These are phyloP conservation scores for Lophius piscatorius DNA, from an alignment of 2,113 vertebrate species.

Conservation along the genomic window DNA sequence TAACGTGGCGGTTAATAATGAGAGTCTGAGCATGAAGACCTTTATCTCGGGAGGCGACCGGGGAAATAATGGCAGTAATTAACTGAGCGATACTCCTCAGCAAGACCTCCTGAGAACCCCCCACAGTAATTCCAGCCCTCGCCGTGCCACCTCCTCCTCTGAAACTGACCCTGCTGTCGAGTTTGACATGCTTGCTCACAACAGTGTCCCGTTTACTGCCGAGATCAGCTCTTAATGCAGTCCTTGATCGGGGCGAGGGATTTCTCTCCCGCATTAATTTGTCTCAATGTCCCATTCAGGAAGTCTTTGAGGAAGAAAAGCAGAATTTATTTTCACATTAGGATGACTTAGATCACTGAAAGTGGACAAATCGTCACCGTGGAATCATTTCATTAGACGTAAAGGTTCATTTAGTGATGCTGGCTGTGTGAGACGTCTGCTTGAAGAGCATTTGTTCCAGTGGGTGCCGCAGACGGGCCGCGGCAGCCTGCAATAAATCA, in stretches of 20 bases:
- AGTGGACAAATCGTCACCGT: neutral
- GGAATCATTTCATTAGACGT: neutral
- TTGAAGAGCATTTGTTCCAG: slow-evolving; percentile 14
- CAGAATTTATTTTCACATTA: neutral
- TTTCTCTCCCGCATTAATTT: neutral
- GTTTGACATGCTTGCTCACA: slow-evolving; percentile 26
- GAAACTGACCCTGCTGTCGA: slow-evolving; percentile 34
- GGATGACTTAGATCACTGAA: neutral
- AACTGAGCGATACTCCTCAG: slow-evolving; percentile 45
- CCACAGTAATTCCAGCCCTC: slow-evolving; percentile 14
- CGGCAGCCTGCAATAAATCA: slow-evolving; percentile 43
- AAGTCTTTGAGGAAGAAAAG: neutral
- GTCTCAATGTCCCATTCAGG: neutral
- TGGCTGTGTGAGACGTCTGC: slow-evolving; percentile 3
- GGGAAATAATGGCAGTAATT: slow-evolving; percentile 65
- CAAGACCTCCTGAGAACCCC: slow-evolving; percentile 40
- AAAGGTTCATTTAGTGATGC: slow-evolving; percentile 10
- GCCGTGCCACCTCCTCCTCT: slow-evolving; percentile 14
- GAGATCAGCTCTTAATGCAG: neutral
- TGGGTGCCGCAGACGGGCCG: neutral
- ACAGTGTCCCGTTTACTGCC: slow-evolving; percentile 5
- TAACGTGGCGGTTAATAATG: slow-evolving; percentile 54
- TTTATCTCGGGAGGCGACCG: slow-evolving; percentile 44
- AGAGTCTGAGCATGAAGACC: slow-evolving; percentile 23
- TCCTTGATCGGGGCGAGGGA: neutral